Conservation (phyloP, 2,888 invertebrate species). For the Patella caerulea region DNA sequence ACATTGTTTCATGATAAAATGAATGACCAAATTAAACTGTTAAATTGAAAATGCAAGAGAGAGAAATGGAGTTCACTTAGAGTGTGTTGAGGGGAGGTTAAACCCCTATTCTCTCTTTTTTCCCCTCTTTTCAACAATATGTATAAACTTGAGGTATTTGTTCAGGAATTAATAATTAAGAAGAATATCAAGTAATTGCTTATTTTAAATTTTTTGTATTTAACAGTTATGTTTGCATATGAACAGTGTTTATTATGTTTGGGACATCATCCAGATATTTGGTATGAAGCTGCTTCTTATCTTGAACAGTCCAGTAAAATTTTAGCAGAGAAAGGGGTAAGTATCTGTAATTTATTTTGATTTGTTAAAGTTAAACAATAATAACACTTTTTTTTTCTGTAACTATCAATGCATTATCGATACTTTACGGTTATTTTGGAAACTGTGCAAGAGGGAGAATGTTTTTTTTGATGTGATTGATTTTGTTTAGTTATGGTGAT, state of each 20-base stretch:
- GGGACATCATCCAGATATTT: constrained; percentile 98
- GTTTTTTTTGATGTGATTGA: too few relatives aligned
- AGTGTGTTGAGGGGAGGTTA: too few relatives aligned
- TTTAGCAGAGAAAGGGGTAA: constrained; percentile 89
- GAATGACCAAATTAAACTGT: too few relatives aligned
- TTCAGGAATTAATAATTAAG: too few relatives aligned
- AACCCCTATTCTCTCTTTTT: too few relatives aligned
- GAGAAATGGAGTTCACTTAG: too few relatives aligned
- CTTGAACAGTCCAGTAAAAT: constrained; percentile 94
- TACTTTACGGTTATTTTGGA: background rate
- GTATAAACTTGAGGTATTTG: too few relatives aligned
- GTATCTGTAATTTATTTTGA: constrained; percentile 13
- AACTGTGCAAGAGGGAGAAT: background rate
- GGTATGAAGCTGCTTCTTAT: constrained; percentile 96
- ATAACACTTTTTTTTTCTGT: background rate
- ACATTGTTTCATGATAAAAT: too few relatives aligned
- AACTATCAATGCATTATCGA: background rate
- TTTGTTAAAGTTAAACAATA: background rate
- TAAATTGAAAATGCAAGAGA: too few relatives aligned
- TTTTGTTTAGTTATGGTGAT: background rate
- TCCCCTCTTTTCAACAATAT: too few relatives aligned
- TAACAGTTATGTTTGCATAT: constrained; percentile 94
- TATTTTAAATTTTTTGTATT: constrained; percentile 7
- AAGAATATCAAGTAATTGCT: background rate
- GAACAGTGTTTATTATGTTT: constrained; percentile 97